Conservation (phyloP, 2,888 invertebrate genomes). For the Scotopteryx bipunctaria region DNA sequence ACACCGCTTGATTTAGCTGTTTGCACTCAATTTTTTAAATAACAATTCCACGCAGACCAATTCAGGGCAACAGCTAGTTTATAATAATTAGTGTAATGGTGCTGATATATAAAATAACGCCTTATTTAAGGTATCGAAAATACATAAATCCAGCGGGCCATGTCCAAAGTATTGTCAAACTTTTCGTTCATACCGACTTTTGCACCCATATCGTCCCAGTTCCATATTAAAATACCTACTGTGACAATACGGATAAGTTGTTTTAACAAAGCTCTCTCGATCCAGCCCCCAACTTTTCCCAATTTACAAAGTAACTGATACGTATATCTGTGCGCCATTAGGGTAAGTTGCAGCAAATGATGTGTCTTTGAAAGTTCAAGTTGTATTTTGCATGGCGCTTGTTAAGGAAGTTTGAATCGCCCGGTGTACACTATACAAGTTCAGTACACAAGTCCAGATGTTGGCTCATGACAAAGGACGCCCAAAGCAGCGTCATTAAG, state of each 20-base stretch:
- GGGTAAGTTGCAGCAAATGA: constrained; percentile 19
- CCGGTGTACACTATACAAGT: not conserved
- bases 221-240: not conserved
- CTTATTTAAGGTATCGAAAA: too few species aligned
- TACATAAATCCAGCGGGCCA: too few species aligned
- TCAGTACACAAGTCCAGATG: constrained; percentile 6
- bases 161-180: too few species aligned
- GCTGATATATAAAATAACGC: too few species aligned
- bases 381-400: constrained; percentile 25
- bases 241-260: not conserved
- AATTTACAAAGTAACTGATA: constrained; percentile 17
- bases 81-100: too few species aligned
- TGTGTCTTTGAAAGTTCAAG: constrained; percentile 22
- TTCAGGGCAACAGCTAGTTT: too few species aligned
- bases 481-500: constrained; percentile 36
- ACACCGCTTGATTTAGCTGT: constrained; percentile 56
- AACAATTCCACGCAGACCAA: too few species aligned
- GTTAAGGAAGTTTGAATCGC: constrained; percentile 21
- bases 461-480: constrained; percentile 33
- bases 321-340: constrained; percentile 14
- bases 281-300: not conserved
- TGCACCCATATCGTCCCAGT: not conserved
- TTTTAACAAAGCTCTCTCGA: constrained; percentile 5
- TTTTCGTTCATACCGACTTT: not conserved
- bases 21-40: too few species aligned